Percentiles rank a stretch among this genome's conserved stretches.
These are phyloP conservation scores for Lepidothrix coronata DNA, from an alignment of 2,113 vertebrate genomes.

Conservation along the genomic window DNA sequence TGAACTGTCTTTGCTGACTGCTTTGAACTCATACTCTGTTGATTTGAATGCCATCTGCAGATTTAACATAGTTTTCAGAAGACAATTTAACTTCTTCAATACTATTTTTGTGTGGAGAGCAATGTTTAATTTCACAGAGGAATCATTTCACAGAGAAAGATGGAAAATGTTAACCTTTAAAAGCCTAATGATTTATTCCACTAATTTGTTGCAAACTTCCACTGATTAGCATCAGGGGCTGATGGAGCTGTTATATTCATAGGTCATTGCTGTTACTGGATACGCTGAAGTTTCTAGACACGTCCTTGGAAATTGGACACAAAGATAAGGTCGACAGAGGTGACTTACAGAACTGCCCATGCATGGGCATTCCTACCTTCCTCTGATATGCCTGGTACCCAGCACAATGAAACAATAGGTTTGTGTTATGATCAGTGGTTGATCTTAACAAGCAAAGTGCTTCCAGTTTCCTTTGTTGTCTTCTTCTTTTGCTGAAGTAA, in stretches of 20 bases:
- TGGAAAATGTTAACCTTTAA: slow-evolving; percentile 49
- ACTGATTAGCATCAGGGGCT: neutral
- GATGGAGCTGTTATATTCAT: neutral
- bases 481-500: neutral
- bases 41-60: neutral
- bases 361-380: neutral
- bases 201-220: neutral
- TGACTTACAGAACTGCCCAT: neutral
- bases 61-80: neutral
- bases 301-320: neutral
- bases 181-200: slow-evolving; percentile 23
- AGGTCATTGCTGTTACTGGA: neutral
- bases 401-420: neutral
- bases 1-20: neutral
- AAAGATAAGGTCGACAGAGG: neutral
- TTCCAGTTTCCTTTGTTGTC: neutral
- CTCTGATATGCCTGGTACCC: neutral
- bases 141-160: neutral
- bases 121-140: slow-evolving; percentile 4
- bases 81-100: slow-evolving; percentile 4
- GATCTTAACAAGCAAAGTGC: neutral
- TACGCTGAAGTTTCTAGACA: neutral
- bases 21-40: neutral
- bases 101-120: slow-evolving; percentile 11
- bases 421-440: neutral